Evolutionary conservation across 2,113 vertebrate species (phyloP).

Genomic region (Forbesichthys papilliferus): DNA sequence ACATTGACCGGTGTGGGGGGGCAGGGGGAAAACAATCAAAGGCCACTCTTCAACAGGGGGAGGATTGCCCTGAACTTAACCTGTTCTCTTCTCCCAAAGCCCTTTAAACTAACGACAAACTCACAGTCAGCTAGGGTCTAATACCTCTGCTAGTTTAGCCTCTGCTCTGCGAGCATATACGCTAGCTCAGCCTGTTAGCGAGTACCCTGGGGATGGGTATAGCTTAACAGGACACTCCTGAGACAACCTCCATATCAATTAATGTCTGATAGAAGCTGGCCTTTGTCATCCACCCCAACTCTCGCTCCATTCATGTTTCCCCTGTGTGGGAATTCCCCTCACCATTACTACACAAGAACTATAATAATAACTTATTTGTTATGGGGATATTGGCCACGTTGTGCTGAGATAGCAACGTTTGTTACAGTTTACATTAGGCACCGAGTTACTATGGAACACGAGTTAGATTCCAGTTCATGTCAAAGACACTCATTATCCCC

Average conservation of each 20-base stretch:
- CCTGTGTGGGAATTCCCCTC: conserved; percentile 38
- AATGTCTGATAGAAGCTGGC: conserved; percentile 30
- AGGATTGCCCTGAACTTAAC: conserved; percentile 62
- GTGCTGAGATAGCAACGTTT: background rate
- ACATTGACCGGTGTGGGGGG: conserved; percentile 24
- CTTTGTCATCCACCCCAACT: conserved; percentile 31
- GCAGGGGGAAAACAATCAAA: conserved; percentile 63
- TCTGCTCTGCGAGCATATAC: conserved; percentile 66
- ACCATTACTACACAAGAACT: conserved; percentile 6
- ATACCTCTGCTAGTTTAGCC: conserved; percentile 69
- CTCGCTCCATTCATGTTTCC: conserved; percentile 17
- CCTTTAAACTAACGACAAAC: conserved; percentile 33
- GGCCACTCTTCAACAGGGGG: conserved; percentile 56
- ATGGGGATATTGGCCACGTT: background rate
- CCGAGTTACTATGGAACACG: conserved; percentile 1
- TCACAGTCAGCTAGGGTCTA: conserved; percentile 49
- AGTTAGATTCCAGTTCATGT: conserved; percentile 43
- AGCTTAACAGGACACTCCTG: conserved; percentile 36
- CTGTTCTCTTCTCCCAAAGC: conserved; percentile 42
- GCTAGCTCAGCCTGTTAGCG: conserved; percentile 49
- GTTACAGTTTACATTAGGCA: conserved; percentile 6
- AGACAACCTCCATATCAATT: conserved; percentile 54
- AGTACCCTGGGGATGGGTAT: conserved; percentile 51
- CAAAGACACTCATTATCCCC: conserved; percentile 50
- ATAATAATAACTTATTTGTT: conserved; percentile 11